These are phyloP conservation scores for Acleris holmiana DNA, from an alignment of 2,888 invertebrate genomes.

Conservation along the genomic window DNA sequence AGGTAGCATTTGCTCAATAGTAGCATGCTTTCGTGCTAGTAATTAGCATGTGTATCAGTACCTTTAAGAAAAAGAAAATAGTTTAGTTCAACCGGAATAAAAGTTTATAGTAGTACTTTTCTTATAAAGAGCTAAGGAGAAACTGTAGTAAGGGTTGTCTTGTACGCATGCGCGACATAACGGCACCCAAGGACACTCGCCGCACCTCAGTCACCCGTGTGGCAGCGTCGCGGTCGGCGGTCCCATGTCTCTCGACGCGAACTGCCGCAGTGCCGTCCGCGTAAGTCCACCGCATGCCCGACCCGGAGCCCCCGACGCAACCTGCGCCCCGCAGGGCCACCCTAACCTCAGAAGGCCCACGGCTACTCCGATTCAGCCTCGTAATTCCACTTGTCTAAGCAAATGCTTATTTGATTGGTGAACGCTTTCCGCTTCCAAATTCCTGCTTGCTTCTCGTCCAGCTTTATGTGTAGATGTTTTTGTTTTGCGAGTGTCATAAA, in stretches of 20 bases:
- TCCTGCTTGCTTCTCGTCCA: constrained; percentile 73
- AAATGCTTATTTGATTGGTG: constrained; percentile 76
- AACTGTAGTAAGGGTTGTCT: constrained; percentile 70
- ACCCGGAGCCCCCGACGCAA: constrained; percentile 59
- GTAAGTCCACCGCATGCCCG: constrained; percentile 72
- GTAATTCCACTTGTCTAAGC: constrained; percentile 82
- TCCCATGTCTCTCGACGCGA: constrained; percentile 64
- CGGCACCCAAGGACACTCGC: constrained; percentile 70
- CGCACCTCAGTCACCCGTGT: constrained; percentile 79
- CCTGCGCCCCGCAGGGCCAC: constrained; percentile 72
- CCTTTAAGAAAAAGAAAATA: too few relatives aligned
- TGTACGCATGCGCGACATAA: constrained; percentile 71
- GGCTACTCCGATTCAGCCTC: constrained; percentile 81
- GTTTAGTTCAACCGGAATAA: too few relatives aligned
- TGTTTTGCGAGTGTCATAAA: constrained; percentile 56
- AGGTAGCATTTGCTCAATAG: too few relatives aligned
- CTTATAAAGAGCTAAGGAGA: constrained; percentile 47
- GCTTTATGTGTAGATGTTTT: constrained; percentile 76
- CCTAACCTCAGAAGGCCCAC: constrained; percentile 76
- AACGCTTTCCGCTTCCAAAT: constrained; percentile 79
- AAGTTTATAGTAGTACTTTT: too few relatives aligned
- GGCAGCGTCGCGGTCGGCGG: constrained; percentile 74
- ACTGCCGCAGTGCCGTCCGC: constrained; percentile 71
- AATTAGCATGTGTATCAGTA: too few relatives aligned
- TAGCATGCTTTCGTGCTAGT: too few relatives aligned